These are phyloP conservation scores for Andrena praecox DNA, from an alignment of 2,888 invertebrate genomes.

Conservation along the genomic window DNA sequence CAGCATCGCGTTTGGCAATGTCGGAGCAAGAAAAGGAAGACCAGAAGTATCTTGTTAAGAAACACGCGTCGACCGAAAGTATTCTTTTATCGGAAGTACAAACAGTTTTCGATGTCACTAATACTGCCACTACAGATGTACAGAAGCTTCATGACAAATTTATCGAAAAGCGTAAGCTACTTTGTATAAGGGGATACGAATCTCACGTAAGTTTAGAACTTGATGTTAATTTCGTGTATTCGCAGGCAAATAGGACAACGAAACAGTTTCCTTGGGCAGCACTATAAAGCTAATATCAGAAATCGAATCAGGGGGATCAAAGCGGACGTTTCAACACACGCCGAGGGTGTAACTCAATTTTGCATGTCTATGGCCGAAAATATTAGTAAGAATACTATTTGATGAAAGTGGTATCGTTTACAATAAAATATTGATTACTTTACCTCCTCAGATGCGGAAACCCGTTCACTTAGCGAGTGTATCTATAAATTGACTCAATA, in stretches of 20 bases:
- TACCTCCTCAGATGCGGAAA: constrained; percentile 64
- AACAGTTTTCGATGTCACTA: constrained; percentile 88
- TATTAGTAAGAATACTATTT: constrained; percentile 40
- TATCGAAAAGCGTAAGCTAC: constrained; percentile 76
- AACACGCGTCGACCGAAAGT: constrained; percentile 88
- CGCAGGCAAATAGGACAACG: constrained; percentile 79
- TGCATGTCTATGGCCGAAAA: constrained; percentile 73
- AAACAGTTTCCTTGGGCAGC: constrained; percentile 77
- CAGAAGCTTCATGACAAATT: constrained; percentile 89
- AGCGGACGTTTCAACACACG: constrained; percentile 73
- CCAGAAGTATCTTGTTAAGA: constrained; percentile 88
- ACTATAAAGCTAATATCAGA: constrained; percentile 75
- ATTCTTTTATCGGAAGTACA: constrained; percentile 88
- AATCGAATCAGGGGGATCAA: constrained; percentile 75
- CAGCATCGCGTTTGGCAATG: constrained; percentile 85
- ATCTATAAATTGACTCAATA: constrained; percentile 72
- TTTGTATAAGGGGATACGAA: background rate
- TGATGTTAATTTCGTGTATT: background rate
- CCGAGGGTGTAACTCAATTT: constrained; percentile 76
- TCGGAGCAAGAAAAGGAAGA: constrained; percentile 87
- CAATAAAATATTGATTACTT: background rate
- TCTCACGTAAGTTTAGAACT: background rate
- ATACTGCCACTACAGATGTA: constrained; percentile 88
- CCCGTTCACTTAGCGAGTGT: constrained; percentile 54
- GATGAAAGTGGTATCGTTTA: background rate